Evolutionary conservation across 2,797 vertebrate species (phyloP).

Genomic region (Phrynocephalus forsythii): DNA sequence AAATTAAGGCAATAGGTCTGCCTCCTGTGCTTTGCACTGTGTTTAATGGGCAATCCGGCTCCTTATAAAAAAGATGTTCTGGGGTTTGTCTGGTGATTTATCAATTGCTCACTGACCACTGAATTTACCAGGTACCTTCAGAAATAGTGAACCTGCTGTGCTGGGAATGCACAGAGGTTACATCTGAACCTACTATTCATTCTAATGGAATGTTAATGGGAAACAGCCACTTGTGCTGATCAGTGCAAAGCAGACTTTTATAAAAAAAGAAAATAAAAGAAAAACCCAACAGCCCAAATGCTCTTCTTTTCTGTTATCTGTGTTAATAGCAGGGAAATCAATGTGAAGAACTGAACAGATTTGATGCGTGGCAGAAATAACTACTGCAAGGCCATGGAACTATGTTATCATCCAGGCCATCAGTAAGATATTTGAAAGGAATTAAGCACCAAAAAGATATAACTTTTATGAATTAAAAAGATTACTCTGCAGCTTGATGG

Average conservation of each 20-base stretch:
- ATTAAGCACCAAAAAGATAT: constrained; percentile 32
- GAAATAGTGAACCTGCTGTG: not conserved
- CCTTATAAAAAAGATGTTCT: constrained; percentile 3
- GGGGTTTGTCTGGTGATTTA: constrained; percentile 4
- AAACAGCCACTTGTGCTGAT: not conserved
- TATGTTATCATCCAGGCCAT: not conserved
- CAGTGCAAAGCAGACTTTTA: constrained; percentile 12
- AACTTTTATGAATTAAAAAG: constrained; percentile 66
- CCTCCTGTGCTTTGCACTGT: constrained; percentile 29
- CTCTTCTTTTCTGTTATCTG: constrained; percentile 1
- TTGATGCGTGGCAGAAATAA: constrained; percentile 40
- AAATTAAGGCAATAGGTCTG: constrained; percentile 26
- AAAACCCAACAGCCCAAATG: not conserved
- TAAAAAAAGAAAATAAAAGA: not conserved
- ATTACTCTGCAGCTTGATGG: constrained; percentile 49
- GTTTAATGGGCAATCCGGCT: not conserved
- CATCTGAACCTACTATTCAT: constrained; percentile 24
- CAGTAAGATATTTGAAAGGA: constrained; percentile 47
- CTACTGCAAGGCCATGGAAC: constrained; percentile 39
- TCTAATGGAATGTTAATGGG: not conserved
- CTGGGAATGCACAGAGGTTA: not conserved
- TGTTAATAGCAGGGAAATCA: constrained; percentile 45
- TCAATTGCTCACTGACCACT: not conserved
- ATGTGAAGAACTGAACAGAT: constrained; percentile 44
- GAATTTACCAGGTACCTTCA: constrained; percentile 28